Evolutionary conservation across 2,113 vertebrate species (phyloP).

Genomic region (Phocoena phocoena): DNA sequence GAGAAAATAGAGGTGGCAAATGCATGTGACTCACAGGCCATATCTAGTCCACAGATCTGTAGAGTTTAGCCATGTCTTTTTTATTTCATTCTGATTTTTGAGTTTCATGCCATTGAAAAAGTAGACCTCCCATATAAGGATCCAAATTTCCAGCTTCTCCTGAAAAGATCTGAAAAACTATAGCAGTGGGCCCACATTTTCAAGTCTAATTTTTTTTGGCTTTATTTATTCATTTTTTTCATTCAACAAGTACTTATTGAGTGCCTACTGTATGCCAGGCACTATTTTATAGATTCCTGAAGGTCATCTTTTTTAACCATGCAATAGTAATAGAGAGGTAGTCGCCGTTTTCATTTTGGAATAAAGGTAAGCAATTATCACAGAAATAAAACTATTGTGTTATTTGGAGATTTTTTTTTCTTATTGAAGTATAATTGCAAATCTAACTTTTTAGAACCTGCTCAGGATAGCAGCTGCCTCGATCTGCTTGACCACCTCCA

Average conservation of each 20-base stretch:
- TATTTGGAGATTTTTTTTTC: slow-evolving; percentile 39
- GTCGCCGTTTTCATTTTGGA: background rate
- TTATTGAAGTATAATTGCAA: background rate
- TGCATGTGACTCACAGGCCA: background rate
- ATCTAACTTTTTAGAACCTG: background rate
- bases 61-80: background rate
- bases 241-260: background rate
- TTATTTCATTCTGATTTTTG: background rate
- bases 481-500: background rate
- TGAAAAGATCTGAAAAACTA: background rate
- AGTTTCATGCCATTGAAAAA: background rate
- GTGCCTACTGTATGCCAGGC: background rate
- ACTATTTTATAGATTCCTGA: background rate
- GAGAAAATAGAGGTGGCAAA: background rate
- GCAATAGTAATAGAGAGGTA: background rate
- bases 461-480: background rate
- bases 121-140: background rate
- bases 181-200: background rate
- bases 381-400: background rate
- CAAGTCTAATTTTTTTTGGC: background rate
- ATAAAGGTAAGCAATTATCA: slow-evolving; percentile 1
- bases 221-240: background rate
- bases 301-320: background rate
- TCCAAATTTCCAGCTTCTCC: background rate
- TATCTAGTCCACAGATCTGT: background rate